phyloP scores from a whole-genome alignment of 2,888 invertebrate species.

The Megamerina dolium region DNA sequence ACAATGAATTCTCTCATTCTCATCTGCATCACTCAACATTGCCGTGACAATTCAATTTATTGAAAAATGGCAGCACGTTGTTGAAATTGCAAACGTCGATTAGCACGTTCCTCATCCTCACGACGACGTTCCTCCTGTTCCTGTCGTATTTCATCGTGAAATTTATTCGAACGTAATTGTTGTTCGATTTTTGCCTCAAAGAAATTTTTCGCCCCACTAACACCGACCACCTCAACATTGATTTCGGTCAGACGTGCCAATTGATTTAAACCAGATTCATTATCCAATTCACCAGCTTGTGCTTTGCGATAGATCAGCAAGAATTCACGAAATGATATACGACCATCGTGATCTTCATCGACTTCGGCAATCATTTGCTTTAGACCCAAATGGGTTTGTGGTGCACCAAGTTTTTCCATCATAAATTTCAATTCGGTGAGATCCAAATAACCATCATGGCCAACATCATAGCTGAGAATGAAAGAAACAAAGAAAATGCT shows the following conservation, averaged over 20 bases:
- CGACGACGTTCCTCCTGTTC: slow-evolving; percentile 85
- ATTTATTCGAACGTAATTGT: slow-evolving; percentile 74
- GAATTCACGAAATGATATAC: slow-evolving; percentile 88
- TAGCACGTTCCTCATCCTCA: slow-evolving; percentile 76
- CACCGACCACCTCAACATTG: slow-evolving; percentile 89
- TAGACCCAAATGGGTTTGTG: slow-evolving; percentile 90
- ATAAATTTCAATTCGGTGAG: slow-evolving; percentile 85
- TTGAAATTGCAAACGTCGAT: slow-evolving; percentile 76
- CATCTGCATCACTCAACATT: too few species aligned
- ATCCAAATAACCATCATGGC: slow-evolving; percentile 82
- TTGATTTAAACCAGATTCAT: slow-evolving; percentile 79
- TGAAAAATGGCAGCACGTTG: slow-evolving; percentile 83
- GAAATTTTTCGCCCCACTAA: slow-evolving; percentile 90
- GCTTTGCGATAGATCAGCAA: slow-evolving; percentile 79
- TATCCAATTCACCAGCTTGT: slow-evolving; percentile 80
- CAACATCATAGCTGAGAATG: slow-evolving; percentile 74
- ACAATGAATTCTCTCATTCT: too few species aligned
- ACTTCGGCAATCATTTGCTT: slow-evolving; percentile 93
- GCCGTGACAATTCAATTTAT: too few species aligned
- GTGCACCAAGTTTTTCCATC: slow-evolving; percentile 95
- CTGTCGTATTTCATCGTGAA: slow-evolving; percentile 85
- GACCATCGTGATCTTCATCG: slow-evolving; percentile 78
- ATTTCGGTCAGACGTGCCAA: slow-evolving; percentile 84
- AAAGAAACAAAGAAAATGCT: neutral
- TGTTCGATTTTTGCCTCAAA: slow-evolving; percentile 95